Base-by-base conservation (phyloP, 2,113 vertebrate genomes). In the Numida meleagris region DNA sequence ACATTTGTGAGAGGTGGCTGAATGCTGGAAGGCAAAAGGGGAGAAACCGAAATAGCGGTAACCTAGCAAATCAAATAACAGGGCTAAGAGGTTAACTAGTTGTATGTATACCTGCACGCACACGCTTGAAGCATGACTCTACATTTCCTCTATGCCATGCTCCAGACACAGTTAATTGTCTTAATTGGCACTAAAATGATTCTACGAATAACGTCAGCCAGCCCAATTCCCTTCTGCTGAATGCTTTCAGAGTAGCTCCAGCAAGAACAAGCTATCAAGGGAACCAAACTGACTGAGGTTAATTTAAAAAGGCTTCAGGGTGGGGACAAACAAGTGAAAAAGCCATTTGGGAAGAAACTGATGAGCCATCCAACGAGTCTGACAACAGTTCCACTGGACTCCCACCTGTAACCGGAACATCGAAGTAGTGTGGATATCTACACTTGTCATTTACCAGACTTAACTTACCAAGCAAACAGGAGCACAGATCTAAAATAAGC, bases 91-190 rank as follows among this genome's bases (percentile, higher is more conserved):
- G 31, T 75, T 92, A 90, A 94, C 62, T 62, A 65, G 40, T 58
- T 84, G 40, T 31, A 82, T 31, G 51, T 31, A 46, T 4, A 94
- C 66, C 82, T 76, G 92, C 87, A 83, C 0, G 0, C 20, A 57
- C 20, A 7, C 1, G 13, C 73, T 24, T 43, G 45, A 86, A 93
- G 77, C 40, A 36, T 2, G 19, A 70, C 14, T 62, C 66, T 50
- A 12, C 1, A 0, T 42, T 90, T 90, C 76, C 68, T 57, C 88
- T 81, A 53, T 33, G 79, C 34, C 2, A 5, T 31, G 73, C 68
- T 95, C 90, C 91, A 91, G 79, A 90, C 86, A 78, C 79, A 87
- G 72, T 46, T 71, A 91, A 90, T 84, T 79, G 90, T 89, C 94
- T 92, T 82, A 93, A 75, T 9, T 53, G 53, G 66, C 74, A 70